Base-by-base conservation (phyloP, 2,888 invertebrate species). In the Drosophila basisetae region DNA sequence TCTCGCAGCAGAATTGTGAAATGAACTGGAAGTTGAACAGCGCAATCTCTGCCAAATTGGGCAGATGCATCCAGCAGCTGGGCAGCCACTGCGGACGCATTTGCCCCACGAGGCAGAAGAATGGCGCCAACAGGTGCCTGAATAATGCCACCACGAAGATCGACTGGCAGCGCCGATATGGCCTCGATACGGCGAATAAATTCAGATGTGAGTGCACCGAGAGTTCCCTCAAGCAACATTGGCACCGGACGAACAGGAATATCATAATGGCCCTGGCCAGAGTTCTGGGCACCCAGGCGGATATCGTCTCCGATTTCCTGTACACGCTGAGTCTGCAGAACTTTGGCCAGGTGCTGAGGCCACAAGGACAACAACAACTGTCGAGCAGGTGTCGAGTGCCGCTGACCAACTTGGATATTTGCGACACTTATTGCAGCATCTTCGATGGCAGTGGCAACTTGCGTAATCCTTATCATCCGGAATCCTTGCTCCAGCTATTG, bases 391-490 rank as follows among this genome's bases (percentile, higher is more conserved):
- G 58, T 33, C 39, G 54, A 0, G 76, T 83, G 47, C 83, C 83
- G 0, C 13, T 80, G 5, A 28, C 43, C 9, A 54, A 41, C 1
- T 30, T 22, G 0, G 54, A 35, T 11, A 25, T 37, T 30, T 81
- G 81, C 49, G 71, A 73, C 2, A 22, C 61, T 0, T 83, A 64
- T 37, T 49, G 60, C 49, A 30, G 47, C 7, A 61, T 81, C 28
- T 83, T 85, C 11, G 83, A 83, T 28, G n/a, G 43, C 7, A n/a
- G 61, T 0, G 78, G 76, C 9, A 81, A 83, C 25, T 13, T 83
- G 6, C 55, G 76, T 2, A 35, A 41, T 43, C 82, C 78, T 16
- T 60, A 62, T 30, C 49, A 53, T 9, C 61, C 66, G 0, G 43
- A 70, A 2, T 31, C 73, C 1, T 53, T 86, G 35, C 11, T 31